Percentiles rank a stretch among this genome's conserved stretches.
Evolutionary conservation across 1,140 invertebrate genomes (phyloP).

Genomic region (Temnothorax curvispinosus): DNA sequence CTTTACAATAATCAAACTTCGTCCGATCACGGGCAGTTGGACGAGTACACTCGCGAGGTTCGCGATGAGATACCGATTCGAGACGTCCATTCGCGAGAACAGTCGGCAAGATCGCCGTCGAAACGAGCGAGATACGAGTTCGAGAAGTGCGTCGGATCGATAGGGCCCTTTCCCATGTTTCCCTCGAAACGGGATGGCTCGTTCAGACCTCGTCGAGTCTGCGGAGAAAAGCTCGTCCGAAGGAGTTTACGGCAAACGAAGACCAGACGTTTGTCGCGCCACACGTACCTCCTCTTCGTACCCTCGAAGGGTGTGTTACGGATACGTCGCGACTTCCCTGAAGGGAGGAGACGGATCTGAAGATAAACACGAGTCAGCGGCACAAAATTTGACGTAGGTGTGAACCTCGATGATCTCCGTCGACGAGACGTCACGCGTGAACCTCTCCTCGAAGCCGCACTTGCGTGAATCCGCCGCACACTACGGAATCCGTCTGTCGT

Average conservation of each 20-base stretch:
- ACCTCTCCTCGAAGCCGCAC: conserved; percentile 33
- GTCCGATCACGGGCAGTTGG: neutral
- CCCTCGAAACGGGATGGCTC: neutral
- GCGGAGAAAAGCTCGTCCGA: neutral
- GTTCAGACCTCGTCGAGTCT: neutral
- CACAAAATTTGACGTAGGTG: neutral
- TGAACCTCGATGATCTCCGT: conserved; percentile 10
- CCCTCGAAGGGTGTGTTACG: neutral
- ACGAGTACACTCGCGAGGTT: neutral
- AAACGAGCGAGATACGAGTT: conserved; percentile 6
- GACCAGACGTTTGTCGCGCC: neutral
- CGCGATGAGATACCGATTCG: neutral
- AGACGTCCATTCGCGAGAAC: neutral
- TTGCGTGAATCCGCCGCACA: conserved; percentile 46
- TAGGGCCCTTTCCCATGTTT: neutral
- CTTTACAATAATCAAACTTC: conserved; percentile 17
- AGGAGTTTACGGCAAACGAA: neutral
- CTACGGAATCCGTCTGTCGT: conserved; percentile 49
- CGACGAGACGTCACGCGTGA: neutral
- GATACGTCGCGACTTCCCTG: conserved; percentile 5
- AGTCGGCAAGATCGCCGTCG: neutral
- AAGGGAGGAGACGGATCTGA: neutral
- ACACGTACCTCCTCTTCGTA: conserved; percentile 52
- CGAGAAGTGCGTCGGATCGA: neutral
- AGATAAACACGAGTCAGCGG: neutral